A percentile compares a stretch with the other conserved stretches of the same genome.
These are phyloP conservation scores for Myotis brandtii DNA, from an alignment of 2,113 vertebrate species.

Conservation along the genomic window DNA sequence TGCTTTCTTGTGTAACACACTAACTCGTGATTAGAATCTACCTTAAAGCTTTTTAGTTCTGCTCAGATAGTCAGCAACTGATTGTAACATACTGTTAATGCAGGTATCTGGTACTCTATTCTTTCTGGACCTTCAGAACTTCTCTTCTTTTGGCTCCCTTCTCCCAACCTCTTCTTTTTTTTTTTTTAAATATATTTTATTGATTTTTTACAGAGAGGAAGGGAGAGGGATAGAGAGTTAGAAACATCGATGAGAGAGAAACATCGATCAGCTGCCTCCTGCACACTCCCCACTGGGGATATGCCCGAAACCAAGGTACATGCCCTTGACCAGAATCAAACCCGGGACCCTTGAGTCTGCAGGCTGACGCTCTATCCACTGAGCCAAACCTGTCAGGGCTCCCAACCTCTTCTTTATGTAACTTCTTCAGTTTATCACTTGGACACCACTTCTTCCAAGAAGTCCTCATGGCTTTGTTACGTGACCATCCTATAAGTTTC, in stretches of 20 bases:
- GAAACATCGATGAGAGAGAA: too few relatives aligned
- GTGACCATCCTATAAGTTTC: background rate
- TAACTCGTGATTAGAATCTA: background rate
- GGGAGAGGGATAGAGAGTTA: too few relatives aligned
- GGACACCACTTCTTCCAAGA: background rate
- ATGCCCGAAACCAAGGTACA: too few relatives aligned
- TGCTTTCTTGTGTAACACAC: background rate
- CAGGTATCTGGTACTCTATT: background rate
- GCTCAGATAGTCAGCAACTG: background rate
- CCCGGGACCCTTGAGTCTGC: too few relatives aligned
- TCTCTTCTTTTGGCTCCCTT: background rate
- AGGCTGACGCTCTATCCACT: too few relatives aligned
- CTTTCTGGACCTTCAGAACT: background rate
- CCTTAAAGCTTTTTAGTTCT: background rate
- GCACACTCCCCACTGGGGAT: too few relatives aligned
- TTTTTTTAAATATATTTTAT: too few relatives aligned
- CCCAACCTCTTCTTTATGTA: too few relatives aligned
- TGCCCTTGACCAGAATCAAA: too few relatives aligned
- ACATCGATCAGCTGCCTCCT: too few relatives aligned
- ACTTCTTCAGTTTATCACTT: background rate
- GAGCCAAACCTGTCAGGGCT: too few relatives aligned
- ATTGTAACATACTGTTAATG: background rate
- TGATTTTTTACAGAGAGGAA: too few relatives aligned
- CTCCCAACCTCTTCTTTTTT: background rate
- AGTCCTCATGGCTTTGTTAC: background rate